phyloP scores from a whole-genome alignment of 2,888 invertebrate species.

The Oxyscelio sp. region DNA sequence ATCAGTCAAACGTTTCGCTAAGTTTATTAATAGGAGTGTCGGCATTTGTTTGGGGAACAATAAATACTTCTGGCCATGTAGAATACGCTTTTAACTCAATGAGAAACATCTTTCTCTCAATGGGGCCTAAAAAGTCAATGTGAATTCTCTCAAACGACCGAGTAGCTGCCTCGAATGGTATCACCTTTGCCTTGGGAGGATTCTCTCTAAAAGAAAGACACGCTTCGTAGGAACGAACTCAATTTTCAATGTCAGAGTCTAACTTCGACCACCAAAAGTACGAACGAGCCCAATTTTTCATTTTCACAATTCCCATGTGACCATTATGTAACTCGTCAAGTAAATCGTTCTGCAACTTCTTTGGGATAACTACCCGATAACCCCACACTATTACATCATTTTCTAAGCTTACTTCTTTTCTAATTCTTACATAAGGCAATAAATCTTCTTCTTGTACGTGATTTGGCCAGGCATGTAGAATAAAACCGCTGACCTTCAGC shows the following conservation, averaged over 20 bases:
- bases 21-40: too few relatives aligned
- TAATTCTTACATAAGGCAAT: conserved; percentile 5
- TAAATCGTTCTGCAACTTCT: too few relatives aligned
- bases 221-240: conserved; percentile 44
- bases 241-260: conserved; percentile 66
- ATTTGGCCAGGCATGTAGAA: too few relatives aligned
- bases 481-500: too few relatives aligned
- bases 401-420: conserved; percentile 53
- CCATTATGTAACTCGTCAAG: conserved; percentile 62
- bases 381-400: conserved; percentile 74
- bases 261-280: conserved; percentile 79
- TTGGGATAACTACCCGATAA: too few relatives aligned
- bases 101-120: conserved; percentile 36
- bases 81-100: too few relatives aligned
- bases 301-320: conserved; percentile 62
- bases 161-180: conserved; percentile 59
- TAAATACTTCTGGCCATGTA: too few relatives aligned
- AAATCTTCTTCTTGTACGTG: conserved; percentile 10
- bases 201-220: conserved; percentile 56
- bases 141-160: conserved; percentile 56
- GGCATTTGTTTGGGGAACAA: too few relatives aligned
- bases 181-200: conserved; percentile 56
- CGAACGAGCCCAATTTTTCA: conserved; percentile 65
- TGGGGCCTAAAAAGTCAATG: conserved; percentile 70
- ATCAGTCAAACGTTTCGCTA: too few relatives aligned